Evolutionary conservation across 53 echinoderm and acorn worm species (phyloP), one percentile per base, ranked within the genome.

Genomic region (Henricia sp.): DNA sequence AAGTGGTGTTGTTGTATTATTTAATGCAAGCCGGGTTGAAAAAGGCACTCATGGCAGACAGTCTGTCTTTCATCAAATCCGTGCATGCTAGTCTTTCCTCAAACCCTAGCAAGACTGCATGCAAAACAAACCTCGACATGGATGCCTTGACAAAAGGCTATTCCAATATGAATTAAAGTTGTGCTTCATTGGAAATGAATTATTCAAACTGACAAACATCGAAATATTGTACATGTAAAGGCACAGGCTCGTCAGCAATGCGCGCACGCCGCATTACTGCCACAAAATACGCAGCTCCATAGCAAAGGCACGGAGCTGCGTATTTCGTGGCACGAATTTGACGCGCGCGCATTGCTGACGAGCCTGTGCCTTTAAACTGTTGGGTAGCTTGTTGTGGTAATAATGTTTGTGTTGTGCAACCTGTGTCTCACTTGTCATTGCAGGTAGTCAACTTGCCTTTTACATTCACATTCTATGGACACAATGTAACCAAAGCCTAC

Each of bases 381-480:
- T 2, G 10, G 1, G 28, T 59, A 10, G 33, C 11, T 58, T 41
- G n/a, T n/a, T n/a, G n/a, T n/a, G n/a, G n/a, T n/a, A n/a, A 54
- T 8, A 38, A 68, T 14, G 35, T 46, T 67, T 21, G 30, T 50
- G 3, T 65, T 89, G 52, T 23, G n/a, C n/a, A 39, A 54, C 51
- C 51, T 50, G 13, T 53, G 34, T 84, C 8, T 50, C 34, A 30
- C 54, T 56, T 34, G 3, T 36, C n/a, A n/a, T 55, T 78, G 9
- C 74, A 93, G 93, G 56, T 42, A 50, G 88, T 88, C 32, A 38
- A 26, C 20, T 68, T 93, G 68, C 90, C 93, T 1, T 93, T 93
- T 66, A 38, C 38, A 4, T 93, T 93, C 52, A 37, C 88, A 34
- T 93, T 90, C 58, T 93, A 93, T 68, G 93, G 93, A 46, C 93